Percentiles rank a stretch among this genome's conserved stretches.
Evolutionary conservation across 2,113 vertebrate species (phyloP).

Genomic region (Platycercus adscitus): DNA sequence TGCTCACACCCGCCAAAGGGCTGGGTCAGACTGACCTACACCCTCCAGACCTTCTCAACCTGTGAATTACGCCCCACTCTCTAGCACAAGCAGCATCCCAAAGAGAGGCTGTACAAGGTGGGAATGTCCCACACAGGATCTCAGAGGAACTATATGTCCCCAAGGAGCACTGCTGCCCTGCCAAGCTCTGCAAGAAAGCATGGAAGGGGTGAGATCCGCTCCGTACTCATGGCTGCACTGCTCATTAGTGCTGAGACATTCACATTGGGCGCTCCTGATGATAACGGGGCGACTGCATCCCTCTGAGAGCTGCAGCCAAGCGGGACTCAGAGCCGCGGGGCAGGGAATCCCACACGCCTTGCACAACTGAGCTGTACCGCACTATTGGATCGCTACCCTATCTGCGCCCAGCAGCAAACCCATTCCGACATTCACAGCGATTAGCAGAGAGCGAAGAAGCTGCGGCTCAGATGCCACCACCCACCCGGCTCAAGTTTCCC

Average conservation of each 20-base stretch:
- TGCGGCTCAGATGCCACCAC: not conserved
- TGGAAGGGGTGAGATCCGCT: not conserved
- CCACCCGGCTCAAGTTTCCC: not conserved
- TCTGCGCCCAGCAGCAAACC: not conserved
- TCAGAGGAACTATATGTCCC: not conserved
- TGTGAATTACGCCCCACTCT: not conserved
- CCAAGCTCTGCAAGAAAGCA: not conserved
- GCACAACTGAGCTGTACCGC: not conserved
- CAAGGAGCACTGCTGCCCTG: not conserved
- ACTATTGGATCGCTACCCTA: not conserved
- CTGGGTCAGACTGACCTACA: not conserved
- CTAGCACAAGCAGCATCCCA: not conserved
- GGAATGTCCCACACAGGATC: not conserved
- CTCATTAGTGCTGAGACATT: accelerated
- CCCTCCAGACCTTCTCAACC: not conserved
- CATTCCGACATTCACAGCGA: conserved; percentile 45
- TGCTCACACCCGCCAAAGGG: not conserved
- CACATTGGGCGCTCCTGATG: not conserved
- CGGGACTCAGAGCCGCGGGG: not conserved
- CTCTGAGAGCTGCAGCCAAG: not conserved
- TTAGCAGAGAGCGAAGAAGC: not conserved
- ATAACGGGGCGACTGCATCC: accelerated
- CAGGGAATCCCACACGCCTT: accelerated
- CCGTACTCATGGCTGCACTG: not conserved
- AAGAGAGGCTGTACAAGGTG: not conserved